Conservation (phyloP, 2,888 invertebrate genomes). For the Hoplodrina blanda region DNA sequence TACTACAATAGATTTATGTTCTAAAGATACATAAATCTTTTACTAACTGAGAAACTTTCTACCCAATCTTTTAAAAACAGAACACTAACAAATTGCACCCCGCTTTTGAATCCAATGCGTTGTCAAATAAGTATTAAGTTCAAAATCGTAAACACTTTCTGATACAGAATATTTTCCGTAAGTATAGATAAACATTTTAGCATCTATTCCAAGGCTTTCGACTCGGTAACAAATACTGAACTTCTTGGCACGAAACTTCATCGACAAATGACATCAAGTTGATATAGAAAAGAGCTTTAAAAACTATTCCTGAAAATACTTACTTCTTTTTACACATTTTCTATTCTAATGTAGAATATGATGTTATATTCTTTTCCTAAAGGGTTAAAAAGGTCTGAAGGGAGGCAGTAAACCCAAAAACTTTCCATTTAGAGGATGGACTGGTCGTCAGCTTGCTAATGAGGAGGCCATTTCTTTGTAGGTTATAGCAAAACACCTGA, state of each 20-base stretch:
- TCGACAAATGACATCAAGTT: conserved; percentile 40
- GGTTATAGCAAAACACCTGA: conserved; percentile 18
- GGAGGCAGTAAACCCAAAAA: conserved; percentile 42
- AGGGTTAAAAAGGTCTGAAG: conserved; percentile 35
- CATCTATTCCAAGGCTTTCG: conserved; percentile 30
- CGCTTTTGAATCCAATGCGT: conserved; percentile 27
- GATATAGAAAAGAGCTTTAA: conserved; percentile 39
- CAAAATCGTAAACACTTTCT: conserved; percentile 47
- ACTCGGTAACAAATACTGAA: conserved; percentile 46
- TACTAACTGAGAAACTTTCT: conserved; percentile 8
- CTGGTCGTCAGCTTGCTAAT: conserved; percentile 36
- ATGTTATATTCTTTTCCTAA: conserved; percentile 20
- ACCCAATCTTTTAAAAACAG: conserved; percentile 26
- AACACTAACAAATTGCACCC: conserved; percentile 31
- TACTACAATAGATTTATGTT: background rate
- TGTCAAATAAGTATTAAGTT: conserved; percentile 48
- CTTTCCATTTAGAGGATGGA: conserved; percentile 34
- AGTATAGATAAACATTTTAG: conserved; percentile 41
- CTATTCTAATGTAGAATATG: conserved; percentile 31
- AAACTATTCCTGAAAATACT: conserved; percentile 15
- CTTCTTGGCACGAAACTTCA: conserved; percentile 47
- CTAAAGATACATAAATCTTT: conserved; percentile 1
- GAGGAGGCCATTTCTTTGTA: conserved; percentile 30
- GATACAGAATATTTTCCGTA: conserved; percentile 40
- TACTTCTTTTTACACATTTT: conserved; percentile 15